Evolutionary conservation across 2,888 invertebrate genomes (phyloP).

Genomic region (Tribolium freemani): DNA sequence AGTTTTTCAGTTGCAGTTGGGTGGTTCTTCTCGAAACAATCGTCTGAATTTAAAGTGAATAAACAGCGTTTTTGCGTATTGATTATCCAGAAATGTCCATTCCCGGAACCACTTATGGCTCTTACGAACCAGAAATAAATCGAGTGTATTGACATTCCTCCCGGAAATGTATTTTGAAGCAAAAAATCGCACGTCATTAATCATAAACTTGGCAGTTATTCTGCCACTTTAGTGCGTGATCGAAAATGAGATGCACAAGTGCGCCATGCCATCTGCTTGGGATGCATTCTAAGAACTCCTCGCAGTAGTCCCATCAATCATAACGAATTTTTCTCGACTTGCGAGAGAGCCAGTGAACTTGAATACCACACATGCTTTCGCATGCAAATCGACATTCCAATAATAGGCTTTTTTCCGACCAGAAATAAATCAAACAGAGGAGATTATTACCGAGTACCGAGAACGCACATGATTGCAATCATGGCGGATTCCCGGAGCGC

Average conservation of each 20-base stretch:
- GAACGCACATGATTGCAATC: constrained; percentile 10
- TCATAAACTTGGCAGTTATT: background rate
- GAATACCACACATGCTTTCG: constrained; percentile 32
- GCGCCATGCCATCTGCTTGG: constrained; percentile 15
- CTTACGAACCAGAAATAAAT: no score
- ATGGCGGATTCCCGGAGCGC: constrained; percentile 24
- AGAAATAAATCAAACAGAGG: constrained; percentile 25
- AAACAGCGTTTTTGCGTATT: background rate
- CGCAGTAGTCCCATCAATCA: constrained; percentile 26
- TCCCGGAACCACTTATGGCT: background rate
- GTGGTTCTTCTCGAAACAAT: constrained; percentile 5
- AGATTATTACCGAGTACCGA: constrained; percentile 26
- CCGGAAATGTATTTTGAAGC: background rate
- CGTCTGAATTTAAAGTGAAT: background rate
- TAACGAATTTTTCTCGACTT: constrained; percentile 16
- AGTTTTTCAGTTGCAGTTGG: constrained; percentile 7
- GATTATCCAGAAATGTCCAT: background rate
- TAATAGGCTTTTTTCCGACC: constrained; percentile 7
- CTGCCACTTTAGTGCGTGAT: background rate
- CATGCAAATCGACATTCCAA: constrained; percentile 32
- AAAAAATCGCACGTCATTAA: background rate
- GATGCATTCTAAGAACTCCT: constrained; percentile 1
- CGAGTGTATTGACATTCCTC: no score
- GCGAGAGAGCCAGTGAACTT: constrained; percentile 13
- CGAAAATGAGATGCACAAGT: constrained; percentile 5